Base-by-base conservation (phyloP, 2,888 invertebrate species). In the Apodemia hepburni region DNA sequence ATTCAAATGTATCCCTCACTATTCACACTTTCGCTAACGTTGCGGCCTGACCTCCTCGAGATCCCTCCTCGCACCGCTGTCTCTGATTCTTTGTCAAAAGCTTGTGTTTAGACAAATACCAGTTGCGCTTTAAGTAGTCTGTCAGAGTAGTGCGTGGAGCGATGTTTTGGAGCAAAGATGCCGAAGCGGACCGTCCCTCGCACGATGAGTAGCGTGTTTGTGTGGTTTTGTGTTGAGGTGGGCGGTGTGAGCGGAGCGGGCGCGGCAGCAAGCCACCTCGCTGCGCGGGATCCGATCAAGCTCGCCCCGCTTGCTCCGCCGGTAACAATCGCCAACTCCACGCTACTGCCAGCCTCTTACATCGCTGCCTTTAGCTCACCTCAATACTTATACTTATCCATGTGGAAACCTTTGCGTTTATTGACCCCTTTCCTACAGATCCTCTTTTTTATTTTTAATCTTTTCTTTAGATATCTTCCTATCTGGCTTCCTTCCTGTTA, bases 151-250 rank as follows among this genome's bases (percentile, higher is more conserved):
- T 79, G 81, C 79, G 79, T 75, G 80, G 80, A 79, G 79, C 71
- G 79, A 80, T 75, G 77, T 75, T 76, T 81, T 76, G 74, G 74
- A 71, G 67, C 68, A 72, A 69, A 68, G 68, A 42, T 67, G 64
- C 70, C 72, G 75, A 72, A 73, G 78, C 77, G 74, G 75, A 75
- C 70, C 71, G 73, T 75, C 75, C 78, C 81, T 80, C 82, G 86
- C 88, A 87, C 88, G 85, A 86, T 88, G 82, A 90, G 89, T 90
- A 90, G 87, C 87, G 89, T 86, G 82, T 89, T 86, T 89, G 87
- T 91, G 88, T 90, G 89, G 87, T 90, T 88, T 85, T 92, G 92
- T 92, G 91, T 92, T 84, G 92, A 93, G 93, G 92, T 93, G 89
- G 92, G 92, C 82, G 92, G 92, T 87, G 82, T 92, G 88, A 87